Evolutionary conservation across 1,140 invertebrate genomes (phyloP).

Genomic region (Drosophila baimaii): DNA sequence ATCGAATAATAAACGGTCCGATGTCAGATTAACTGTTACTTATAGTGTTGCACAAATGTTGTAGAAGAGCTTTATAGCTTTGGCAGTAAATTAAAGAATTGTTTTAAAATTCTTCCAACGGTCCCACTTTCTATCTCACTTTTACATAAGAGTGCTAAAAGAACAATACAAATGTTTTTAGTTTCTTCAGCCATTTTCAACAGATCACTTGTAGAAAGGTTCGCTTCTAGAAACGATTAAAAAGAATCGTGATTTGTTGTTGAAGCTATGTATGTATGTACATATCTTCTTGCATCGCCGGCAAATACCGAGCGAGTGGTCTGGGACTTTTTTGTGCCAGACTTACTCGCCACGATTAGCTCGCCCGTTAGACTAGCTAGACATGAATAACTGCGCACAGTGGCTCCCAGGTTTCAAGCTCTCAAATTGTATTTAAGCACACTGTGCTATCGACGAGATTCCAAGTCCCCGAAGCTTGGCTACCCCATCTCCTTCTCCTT

Average conservation of each 20-base stretch:
- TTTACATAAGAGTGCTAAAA: too few relatives aligned
- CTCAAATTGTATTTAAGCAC: conserved; percentile 5
- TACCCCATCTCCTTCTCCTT: conserved; percentile 8
- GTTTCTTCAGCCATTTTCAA: too few relatives aligned
- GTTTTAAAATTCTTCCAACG: too few relatives aligned
- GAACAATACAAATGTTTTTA: neutral
- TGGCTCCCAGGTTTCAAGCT: neutral
- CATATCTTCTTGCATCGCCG: neutral
- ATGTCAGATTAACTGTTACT: too few relatives aligned
- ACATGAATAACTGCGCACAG: neutral
- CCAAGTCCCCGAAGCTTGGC: conserved; percentile 54
- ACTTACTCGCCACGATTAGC: conserved; percentile 3
- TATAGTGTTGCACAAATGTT: too few relatives aligned
- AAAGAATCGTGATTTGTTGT: too few relatives aligned
- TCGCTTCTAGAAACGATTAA: neutral
- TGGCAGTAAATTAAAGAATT: too few relatives aligned
- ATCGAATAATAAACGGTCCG: too few relatives aligned
- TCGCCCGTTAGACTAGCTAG: neutral
- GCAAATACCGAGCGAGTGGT: neutral
- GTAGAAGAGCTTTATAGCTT: too few relatives aligned
- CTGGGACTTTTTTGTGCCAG: neutral
- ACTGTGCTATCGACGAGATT: conserved; percentile 49
- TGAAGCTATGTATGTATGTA: too few relatives aligned
- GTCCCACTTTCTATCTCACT: too few relatives aligned
- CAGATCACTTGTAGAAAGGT: neutral